These are phyloP conservation scores for Acromyrmex charruanus DNA, from an alignment of 1,140 invertebrate genomes.

Conservation along the genomic window DNA sequence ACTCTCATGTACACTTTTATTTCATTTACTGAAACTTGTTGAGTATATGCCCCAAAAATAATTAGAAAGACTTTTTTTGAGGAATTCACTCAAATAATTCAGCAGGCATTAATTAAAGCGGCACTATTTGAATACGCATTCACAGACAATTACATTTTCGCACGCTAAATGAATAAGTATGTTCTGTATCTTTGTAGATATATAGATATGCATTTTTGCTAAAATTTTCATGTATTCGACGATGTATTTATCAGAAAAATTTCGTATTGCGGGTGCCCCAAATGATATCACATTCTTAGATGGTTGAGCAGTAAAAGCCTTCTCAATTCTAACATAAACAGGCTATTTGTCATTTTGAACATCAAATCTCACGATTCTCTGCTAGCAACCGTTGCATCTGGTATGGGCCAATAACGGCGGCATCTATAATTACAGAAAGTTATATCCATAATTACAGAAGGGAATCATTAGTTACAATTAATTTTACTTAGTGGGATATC, in stretches of 20 bases:
- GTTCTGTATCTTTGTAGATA: slow-evolving; percentile 37
- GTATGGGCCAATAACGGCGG: slow-evolving; percentile 85
- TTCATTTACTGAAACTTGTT: slow-evolving; percentile 30
- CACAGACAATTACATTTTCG: slow-evolving; percentile 47
- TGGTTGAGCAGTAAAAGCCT: slow-evolving; percentile 78
- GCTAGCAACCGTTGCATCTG: slow-evolving; percentile 83
- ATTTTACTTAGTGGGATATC: background rate
- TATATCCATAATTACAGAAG: slow-evolving; percentile 10
- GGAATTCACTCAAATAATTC: slow-evolving; percentile 14
- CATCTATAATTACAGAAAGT: slow-evolving; percentile 77
- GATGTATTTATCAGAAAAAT: slow-evolving; percentile 45
- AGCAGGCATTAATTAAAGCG: slow-evolving; percentile 49
- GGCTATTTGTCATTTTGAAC: slow-evolving; percentile 76
- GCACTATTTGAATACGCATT: slow-evolving; percentile 42
- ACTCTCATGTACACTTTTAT: slow-evolving; percentile 20
- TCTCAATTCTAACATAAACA: slow-evolving; percentile 79
- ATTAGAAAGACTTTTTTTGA: background rate
- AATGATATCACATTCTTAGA: slow-evolving; percentile 62
- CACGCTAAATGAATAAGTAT: slow-evolving; percentile 43
- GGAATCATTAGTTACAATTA: background rate
- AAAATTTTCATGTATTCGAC: slow-evolving; percentile 36
- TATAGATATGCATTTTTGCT: slow-evolving; percentile 52
- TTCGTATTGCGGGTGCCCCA: slow-evolving; percentile 24
- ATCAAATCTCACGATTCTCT: slow-evolving; percentile 85
- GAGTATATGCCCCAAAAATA: slow-evolving; percentile 5